Conservation (phyloP, 2,888 invertebrate species). For the Spodoptera littoralis region DNA sequence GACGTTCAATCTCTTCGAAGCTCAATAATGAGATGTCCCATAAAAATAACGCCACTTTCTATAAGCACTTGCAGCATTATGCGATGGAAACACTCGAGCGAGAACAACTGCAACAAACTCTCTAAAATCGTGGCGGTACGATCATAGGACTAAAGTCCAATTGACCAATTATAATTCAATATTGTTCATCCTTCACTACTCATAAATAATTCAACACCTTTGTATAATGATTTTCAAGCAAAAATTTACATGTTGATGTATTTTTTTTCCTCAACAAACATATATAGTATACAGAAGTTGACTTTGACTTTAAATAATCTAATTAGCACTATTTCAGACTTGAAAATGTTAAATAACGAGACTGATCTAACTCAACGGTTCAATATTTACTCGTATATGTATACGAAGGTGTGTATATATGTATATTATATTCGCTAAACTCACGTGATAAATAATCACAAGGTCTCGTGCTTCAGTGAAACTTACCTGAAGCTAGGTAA, state of each 20-base stretch:
- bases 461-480: conserved; percentile 21
- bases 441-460: conserved; percentile 2
- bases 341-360: conserved; percentile 1
- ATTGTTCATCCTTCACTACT: too few relatives aligned
- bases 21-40: conserved; percentile 31
- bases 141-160: background rate
- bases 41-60: conserved; percentile 45
- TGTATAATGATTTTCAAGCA: too few relatives aligned
- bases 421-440: conserved; percentile 4
- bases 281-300: background rate
- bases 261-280: too few relatives aligned
- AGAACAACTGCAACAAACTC: conserved; percentile 9
- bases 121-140: conserved; percentile 4
- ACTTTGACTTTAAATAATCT: conserved; percentile 4
- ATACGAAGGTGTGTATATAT: too few relatives aligned
- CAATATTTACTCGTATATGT: conserved; percentile 15
- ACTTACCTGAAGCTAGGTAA: conserved; percentile 4
- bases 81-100: conserved; percentile 10
- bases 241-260: too few relatives aligned
- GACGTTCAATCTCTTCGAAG: conserved; percentile 7
- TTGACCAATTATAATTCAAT: background rate
- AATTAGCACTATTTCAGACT: conserved; percentile 9
- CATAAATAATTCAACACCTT: too few relatives aligned
- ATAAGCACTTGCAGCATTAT: conserved; percentile 25
- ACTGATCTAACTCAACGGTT: conserved; percentile 4